Percentiles rank a stretch among this genome's conserved stretches.
These are phyloP conservation scores for Eupithecia subfuscata DNA, from an alignment of 2,888 invertebrate genomes.

Conservation along the genomic window DNA sequence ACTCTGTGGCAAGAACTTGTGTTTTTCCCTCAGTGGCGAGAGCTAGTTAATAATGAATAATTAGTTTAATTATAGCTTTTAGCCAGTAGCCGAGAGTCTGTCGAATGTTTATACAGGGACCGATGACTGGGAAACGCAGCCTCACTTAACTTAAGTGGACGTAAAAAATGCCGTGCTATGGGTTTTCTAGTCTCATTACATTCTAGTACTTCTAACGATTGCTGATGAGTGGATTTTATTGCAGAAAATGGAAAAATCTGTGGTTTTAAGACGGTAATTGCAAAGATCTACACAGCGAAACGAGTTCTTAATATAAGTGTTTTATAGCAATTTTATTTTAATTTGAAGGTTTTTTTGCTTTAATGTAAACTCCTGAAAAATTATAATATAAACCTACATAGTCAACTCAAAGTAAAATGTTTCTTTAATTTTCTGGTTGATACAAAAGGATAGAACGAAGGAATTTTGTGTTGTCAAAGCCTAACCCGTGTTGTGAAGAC, in stretches of 20 bases:
- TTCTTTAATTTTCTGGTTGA: too few species aligned
- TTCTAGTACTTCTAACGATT: slow-evolving; percentile 13
- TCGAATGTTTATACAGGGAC: slow-evolving; percentile 47
- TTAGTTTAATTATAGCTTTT: slow-evolving; percentile 80
- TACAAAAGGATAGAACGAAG: too few species aligned
- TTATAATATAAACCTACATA: neutral
- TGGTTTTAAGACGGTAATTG: neutral
- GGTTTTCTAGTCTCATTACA: slow-evolving; percentile 29
- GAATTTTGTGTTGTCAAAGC: too few species aligned
- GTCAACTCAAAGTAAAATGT: too few species aligned
- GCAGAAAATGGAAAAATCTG: slow-evolving; percentile 5
- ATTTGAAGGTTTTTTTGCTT: neutral
- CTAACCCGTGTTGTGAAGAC: too few species aligned
- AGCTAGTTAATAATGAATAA: slow-evolving; percentile 77
- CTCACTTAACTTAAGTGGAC: slow-evolving; percentile 38
- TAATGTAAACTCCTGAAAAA: neutral
- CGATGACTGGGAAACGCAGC: slow-evolving; percentile 41
- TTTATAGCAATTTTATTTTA: neutral
- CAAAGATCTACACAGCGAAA: neutral
- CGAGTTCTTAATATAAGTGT: neutral
- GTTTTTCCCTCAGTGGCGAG: slow-evolving; percentile 68
- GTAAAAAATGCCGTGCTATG: slow-evolving; percentile 26
- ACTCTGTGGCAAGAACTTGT: slow-evolving; percentile 46
- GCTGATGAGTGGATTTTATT: neutral
- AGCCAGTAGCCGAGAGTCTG: slow-evolving; percentile 59